Percentiles rank a stretch among this genome's conserved stretches.
Conservation (phyloP, 1,140 invertebrate genomes). For the Araneus ventricosus region DNA sequence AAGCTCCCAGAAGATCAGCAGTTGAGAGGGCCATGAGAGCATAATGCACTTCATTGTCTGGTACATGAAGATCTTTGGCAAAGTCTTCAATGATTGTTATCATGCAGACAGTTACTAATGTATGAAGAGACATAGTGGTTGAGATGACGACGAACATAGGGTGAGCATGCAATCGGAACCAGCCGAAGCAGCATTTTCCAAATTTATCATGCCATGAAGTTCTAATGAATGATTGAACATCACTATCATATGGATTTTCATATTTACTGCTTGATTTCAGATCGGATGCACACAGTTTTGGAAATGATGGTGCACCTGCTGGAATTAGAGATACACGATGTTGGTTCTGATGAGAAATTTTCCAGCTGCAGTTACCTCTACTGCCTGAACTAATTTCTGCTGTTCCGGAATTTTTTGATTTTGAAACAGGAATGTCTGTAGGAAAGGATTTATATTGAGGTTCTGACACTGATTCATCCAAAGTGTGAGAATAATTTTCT, state of each 20-base stretch:
- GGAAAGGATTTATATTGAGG: background rate
- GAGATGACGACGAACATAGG: conserved; percentile 64
- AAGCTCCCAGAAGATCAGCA: conserved; percentile 55
- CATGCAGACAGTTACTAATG: conserved; percentile 62
- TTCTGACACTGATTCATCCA: background rate
- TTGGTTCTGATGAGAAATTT: background rate
- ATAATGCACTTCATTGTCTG: conserved; percentile 31
- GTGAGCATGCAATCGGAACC: conserved; percentile 37
- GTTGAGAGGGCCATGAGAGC: conserved; percentile 62
- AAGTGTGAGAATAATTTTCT: background rate
- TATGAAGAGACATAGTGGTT: conserved; percentile 59
- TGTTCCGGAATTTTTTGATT: background rate
- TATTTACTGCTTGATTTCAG: background rate
- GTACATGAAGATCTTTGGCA: conserved; percentile 51
- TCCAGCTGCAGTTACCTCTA: background rate
- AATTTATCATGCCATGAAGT: background rate
- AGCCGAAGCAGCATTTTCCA: conserved; percentile 53
- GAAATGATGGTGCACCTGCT: background rate
- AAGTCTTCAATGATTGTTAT: conserved; percentile 73
- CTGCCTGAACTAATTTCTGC: too few species aligned
- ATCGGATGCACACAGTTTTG: background rate
- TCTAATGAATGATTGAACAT: too few species aligned
- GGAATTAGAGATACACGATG: background rate
- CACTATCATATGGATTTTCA: background rate
- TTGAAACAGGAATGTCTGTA: background rate